phyloP scores from a whole-genome alignment of 2,888 invertebrate species.

The Cantharis rustica region DNA sequence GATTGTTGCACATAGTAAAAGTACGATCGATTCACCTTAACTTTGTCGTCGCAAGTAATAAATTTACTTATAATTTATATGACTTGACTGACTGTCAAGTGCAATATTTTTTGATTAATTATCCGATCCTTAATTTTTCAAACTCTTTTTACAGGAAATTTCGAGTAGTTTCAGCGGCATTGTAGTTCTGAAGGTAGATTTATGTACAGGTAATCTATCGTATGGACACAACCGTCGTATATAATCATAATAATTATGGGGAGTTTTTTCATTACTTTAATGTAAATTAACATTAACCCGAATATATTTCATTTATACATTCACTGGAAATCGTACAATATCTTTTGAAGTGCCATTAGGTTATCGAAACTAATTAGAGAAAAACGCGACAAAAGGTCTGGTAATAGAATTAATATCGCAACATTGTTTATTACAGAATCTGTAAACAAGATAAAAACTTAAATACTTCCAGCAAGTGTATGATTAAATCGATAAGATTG shows the following conservation, averaged over 20 bases:
- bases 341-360: not conserved
- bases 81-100: not conserved
- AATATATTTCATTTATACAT: not conserved
- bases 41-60: not conserved
- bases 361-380: not conserved
- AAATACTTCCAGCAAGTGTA: not conserved
- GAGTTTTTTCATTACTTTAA: not conserved
- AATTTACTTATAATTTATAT: not conserved
- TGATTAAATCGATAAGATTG: not conserved
- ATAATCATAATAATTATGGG: not conserved
- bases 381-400: conserved; percentile 6
- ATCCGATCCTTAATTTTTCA: not conserved
- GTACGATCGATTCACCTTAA: not conserved
- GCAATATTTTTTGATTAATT: not conserved
- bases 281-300: not conserved
- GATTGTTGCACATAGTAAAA: not conserved
- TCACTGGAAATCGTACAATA: not conserved
- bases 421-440: not conserved
- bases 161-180: not conserved
- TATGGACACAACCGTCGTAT: not conserved
- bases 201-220: not conserved
- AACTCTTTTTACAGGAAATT: not conserved
- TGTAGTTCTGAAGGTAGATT: not conserved
- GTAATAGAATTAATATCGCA: not conserved
- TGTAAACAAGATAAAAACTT: conserved; percentile 7